Evolutionary conservation across 2,888 invertebrate genomes (phyloP).

Genomic region (Drosophila meridionalis): DNA sequence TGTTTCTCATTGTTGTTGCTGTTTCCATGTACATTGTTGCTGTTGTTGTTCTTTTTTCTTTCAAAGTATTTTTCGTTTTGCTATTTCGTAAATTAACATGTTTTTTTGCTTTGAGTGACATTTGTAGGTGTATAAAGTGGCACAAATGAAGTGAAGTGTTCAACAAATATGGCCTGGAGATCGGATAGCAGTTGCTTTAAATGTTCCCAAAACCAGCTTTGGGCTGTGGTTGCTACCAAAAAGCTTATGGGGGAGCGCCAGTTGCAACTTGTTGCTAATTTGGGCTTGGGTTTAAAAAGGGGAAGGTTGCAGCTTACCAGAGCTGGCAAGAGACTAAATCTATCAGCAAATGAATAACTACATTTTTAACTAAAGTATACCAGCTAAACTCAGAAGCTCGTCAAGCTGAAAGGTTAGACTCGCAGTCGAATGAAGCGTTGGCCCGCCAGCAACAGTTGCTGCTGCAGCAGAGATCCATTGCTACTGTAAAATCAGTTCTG

Average conservation of each 20-base stretch:
- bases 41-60: slow-evolving; percentile 23
- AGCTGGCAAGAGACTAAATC: not conserved
- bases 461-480: not conserved
- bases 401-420: not conserved
- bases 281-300: slow-evolving; percentile 12
- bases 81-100: slow-evolving; percentile 73
- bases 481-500: slow-evolving; percentile 22
- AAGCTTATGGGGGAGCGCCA: slow-evolving; percentile 44
- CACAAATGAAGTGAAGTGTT: slow-evolving; percentile 80
- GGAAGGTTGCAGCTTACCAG: slow-evolving; percentile 3
- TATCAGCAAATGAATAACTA: not conserved
- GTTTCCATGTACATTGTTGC: slow-evolving; percentile 9
- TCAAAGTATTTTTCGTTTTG: slow-evolving; percentile 57
- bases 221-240: slow-evolving; percentile 30
- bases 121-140: slow-evolving; percentile 81
- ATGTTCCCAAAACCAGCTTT: slow-evolving; percentile 28
- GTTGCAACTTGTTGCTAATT: slow-evolving; percentile 30
- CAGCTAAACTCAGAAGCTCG: slow-evolving; percentile 6
- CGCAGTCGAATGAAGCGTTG: not conserved
- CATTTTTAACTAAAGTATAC: not conserved
- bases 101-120: slow-evolving; percentile 78
- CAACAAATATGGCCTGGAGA: slow-evolving; percentile 72
- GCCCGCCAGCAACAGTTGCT: not conserved
- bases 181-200: slow-evolving; percentile 53
- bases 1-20: slow-evolving; percentile 44